These are phyloP conservation scores for Drosophila imparisetae DNA, from an alignment of 2,888 invertebrate species.

Conservation along the genomic window DNA sequence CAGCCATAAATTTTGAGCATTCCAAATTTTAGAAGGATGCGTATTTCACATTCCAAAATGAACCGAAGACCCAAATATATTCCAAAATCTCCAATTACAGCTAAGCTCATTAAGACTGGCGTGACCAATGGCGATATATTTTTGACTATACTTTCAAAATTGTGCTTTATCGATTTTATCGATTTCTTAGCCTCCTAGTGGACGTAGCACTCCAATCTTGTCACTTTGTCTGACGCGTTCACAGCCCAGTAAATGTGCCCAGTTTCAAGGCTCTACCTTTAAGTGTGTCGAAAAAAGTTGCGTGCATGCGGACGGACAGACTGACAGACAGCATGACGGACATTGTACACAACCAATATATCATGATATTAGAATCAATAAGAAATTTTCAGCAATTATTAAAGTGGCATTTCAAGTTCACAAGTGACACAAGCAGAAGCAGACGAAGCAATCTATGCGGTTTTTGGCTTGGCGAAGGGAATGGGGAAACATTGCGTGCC, in stretches of 20 bases:
- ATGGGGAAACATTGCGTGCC: slow-evolving; percentile 8
- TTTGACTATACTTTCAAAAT: not conserved
- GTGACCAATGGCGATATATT: not conserved
- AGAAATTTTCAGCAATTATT: not conserved
- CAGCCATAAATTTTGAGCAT: not conserved
- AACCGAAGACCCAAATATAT: not conserved
- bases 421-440: not conserved
- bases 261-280: not conserved
- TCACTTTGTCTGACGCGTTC: not conserved
- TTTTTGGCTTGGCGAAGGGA: not conserved
- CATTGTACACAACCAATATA: not conserved
- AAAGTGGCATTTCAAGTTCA: not conserved
- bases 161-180: not conserved
- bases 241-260: not conserved
- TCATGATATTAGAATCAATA: not conserved
- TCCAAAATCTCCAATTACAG: not conserved
- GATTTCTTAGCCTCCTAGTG: not conserved
- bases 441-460: slow-evolving; percentile 5
- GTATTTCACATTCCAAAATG: not conserved
- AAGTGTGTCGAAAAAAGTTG: too few relatives aligned
- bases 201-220: not conserved
- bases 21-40: too few relatives aligned
- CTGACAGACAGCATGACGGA: not conserved
- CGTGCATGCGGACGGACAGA: not conserved
- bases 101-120: not conserved